Evolutionary conservation across 2,888 invertebrate species (phyloP).

Genomic region (Lepidochitona cinerea): DNA sequence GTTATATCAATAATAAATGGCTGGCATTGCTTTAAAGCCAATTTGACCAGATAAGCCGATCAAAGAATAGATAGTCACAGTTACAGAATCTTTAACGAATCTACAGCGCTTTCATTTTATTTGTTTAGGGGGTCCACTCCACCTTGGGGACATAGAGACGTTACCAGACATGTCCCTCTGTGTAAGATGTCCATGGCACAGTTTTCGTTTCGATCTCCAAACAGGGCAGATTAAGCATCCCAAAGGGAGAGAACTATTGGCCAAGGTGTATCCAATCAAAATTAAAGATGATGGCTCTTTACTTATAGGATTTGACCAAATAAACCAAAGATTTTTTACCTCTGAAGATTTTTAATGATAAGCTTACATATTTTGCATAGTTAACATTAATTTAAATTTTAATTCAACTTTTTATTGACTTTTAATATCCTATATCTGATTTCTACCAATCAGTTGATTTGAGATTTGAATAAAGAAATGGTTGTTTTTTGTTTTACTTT

Average conservation of each 20-base stretch:
- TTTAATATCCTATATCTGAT: too few relatives aligned
- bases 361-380: background rate
- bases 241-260: constrained; percentile 31
- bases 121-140: constrained; percentile 67
- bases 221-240: constrained; percentile 50
- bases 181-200: constrained; percentile 66
- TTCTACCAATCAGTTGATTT: too few relatives aligned
- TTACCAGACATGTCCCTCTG: constrained; percentile 50
- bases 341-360: constrained; percentile 13
- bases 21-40: too few relatives aligned
- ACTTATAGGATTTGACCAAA: constrained; percentile 55
- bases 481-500: too few relatives aligned
- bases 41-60: too few relatives aligned
- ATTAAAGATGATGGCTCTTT: constrained; percentile 49
- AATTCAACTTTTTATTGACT: too few relatives aligned
- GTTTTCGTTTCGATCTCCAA: constrained; percentile 59
- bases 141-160: constrained; percentile 65
- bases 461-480: too few relatives aligned
- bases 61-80: too few relatives aligned
- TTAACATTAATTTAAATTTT: too few relatives aligned
- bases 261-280: constrained; percentile 51
- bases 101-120: too few relatives aligned
- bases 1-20: too few relatives aligned
- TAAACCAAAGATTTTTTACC: constrained; percentile 43
- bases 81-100: too few relatives aligned